Percentiles rank a stretch among this genome's conserved stretches.
Evolutionary conservation across 1,140 invertebrate species (phyloP).

Genomic region (Sitophilus oryzae): DNA sequence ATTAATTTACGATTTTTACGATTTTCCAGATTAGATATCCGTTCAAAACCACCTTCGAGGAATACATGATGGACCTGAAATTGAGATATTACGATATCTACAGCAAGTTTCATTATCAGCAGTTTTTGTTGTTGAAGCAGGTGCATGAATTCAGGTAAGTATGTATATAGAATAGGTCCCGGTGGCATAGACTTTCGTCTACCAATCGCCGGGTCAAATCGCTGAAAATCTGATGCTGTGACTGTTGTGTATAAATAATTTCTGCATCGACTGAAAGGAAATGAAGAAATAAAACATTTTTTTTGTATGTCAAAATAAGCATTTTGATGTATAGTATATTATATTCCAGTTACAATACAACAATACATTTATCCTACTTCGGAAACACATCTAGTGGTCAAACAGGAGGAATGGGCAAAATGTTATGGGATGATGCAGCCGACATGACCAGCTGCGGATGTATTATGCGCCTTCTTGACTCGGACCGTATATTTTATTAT

Average conservation of each 20-base stretch:
- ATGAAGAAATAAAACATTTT: no score
- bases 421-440: conserved; percentile 18
- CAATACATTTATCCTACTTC: conserved; percentile 23
- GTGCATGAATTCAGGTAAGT: conserved; percentile 19
- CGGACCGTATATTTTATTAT: conserved; percentile 24
- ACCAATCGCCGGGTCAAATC: no score
- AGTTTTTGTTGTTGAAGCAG: conserved; percentile 8
- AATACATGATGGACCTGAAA: conserved; percentile 16
- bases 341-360: conserved; percentile 22
- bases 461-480: conserved; percentile 3
- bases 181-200: no score
- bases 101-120: conserved; percentile 22
- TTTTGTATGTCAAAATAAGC: no score
- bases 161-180: no score
- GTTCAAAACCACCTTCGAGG: conserved; percentile 14
- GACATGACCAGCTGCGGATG: conserved; percentile 22
- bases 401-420: conserved; percentile 27
- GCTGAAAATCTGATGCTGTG: no score
- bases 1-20: no score
- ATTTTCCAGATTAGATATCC: conserved; percentile 19
- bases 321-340: not conserved
- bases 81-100: conserved; percentile 17
- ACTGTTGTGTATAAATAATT: no score
- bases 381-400: conserved; percentile 29
- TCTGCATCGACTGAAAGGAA: no score